These are phyloP conservation scores for Meloidogyne chitwoodi DNA, from an alignment of 1,140 invertebrate species.

Conservation along the genomic window DNA sequence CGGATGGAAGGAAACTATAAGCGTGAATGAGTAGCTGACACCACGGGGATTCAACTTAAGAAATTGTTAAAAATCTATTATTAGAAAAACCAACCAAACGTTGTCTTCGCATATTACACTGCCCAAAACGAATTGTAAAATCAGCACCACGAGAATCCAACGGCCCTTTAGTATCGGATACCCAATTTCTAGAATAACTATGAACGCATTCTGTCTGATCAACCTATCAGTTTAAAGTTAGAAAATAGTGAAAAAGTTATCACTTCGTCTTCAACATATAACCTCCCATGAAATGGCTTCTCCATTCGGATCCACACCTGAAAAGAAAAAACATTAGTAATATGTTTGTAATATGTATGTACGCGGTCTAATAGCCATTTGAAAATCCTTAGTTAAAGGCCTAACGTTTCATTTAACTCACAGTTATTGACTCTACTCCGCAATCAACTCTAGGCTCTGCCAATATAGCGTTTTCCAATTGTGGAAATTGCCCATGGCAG, in stretches of 20 bases:
- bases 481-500: background rate
- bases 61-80: background rate
- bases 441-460: constrained; percentile 44
- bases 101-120: constrained; percentile 57
- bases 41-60: constrained; percentile 55
- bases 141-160: constrained; percentile 27
- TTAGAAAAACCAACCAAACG: constrained; percentile 39
- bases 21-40: constrained; percentile 53
- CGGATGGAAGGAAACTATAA: constrained; percentile 56
- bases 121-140: constrained; percentile 51
- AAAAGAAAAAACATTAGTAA: background rate
- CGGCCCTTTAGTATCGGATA: background rate
- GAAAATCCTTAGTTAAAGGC: background rate
- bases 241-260: background rate
- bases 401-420: background rate
- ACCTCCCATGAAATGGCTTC: constrained; percentile 44
- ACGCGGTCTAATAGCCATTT: no score
- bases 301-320: constrained; percentile 44
- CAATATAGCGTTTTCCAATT: constrained; percentile 27
- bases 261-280: constrained; percentile 57
- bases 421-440: constrained; percentile 13
- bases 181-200: constrained; percentile 22
- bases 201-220: constrained; percentile 50
- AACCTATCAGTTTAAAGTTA: background rate
- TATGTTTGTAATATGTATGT: no score